Conservation (phyloP, 1,140 invertebrate genomes). For the Ganaspis sp. region DNA sequence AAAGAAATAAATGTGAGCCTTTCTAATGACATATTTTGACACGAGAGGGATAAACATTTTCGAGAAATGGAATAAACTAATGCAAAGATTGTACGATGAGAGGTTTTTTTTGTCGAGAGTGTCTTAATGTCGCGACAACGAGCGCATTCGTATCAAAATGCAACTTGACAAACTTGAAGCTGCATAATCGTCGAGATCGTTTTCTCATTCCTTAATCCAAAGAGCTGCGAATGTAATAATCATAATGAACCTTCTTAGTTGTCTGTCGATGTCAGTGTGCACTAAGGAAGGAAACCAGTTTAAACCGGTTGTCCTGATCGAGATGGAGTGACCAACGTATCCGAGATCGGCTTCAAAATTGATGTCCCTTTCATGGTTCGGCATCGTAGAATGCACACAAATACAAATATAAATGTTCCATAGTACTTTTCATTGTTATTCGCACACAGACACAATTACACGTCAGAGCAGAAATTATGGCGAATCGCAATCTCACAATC, state of each 20-base stretch:
- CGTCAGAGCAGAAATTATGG: not conserved
- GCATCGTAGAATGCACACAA: conserved; percentile 47
- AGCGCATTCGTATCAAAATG: conserved; percentile 6
- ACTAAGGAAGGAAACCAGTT: conserved; percentile 49
- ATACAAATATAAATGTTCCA: not conserved
- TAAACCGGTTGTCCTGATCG: conserved; percentile 56
- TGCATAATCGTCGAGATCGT: conserved; percentile 38
- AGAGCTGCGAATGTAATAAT: conserved; percentile 48
- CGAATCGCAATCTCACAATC: not conserved
- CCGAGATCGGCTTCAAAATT: conserved; percentile 57
- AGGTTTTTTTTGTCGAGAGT: conserved; percentile 4
- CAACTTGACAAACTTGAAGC: not conserved
- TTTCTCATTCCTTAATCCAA: conserved; percentile 44
- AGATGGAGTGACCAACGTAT: conserved; percentile 55
- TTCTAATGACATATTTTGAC: too few relatives aligned
- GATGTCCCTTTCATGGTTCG: conserved; percentile 57
- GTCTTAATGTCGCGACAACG: conserved; percentile 7
- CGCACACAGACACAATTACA: not conserved
- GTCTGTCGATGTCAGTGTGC: conserved; percentile 33
- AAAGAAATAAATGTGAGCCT: too few relatives aligned
- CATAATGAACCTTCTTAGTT: conserved; percentile 52
- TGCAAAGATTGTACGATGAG: not conserved
- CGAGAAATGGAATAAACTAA: not conserved
- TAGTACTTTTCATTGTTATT: not conserved
- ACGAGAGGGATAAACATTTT: not conserved